Conservation (phyloP, 2,797 vertebrate species). For the Oryzias sinensis region DNA sequence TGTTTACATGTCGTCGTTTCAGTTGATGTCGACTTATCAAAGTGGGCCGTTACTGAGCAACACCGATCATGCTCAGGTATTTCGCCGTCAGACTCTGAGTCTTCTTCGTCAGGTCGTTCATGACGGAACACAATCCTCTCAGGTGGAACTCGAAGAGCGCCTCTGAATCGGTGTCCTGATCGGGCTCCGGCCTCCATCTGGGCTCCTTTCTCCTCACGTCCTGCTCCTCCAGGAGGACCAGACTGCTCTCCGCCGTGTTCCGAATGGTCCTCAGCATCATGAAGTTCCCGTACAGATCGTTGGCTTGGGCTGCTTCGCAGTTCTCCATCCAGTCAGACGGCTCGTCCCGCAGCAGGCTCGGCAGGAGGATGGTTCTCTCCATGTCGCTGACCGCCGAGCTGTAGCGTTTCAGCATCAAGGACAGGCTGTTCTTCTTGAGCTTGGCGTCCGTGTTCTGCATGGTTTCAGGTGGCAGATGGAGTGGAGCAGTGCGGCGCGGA, state of each 20-base stretch:
- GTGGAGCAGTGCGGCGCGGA: conserved; percentile 50
- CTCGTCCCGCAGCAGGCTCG: conserved; percentile 85
- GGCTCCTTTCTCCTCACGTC: conserved; percentile 32
- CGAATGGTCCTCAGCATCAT: conserved; percentile 84
- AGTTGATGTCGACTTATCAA: not conserved
- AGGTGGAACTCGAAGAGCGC: conserved; percentile 83
- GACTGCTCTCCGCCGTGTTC: conserved; percentile 77
- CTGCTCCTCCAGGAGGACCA: conserved; percentile 59
- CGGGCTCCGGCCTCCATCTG: conserved; percentile 15
- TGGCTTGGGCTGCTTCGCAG: not conserved
- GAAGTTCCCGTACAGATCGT: conserved; percentile 82
- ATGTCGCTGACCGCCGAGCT: conserved; percentile 78
- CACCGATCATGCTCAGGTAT: conserved; percentile 85
- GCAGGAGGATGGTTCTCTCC: conserved; percentile 89
- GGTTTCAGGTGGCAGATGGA: conserved; percentile 33
- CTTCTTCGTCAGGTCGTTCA: conserved; percentile 80
- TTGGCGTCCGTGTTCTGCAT: conserved; percentile 75
- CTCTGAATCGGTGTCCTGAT: conserved; percentile 73
- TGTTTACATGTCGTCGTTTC: conserved; percentile 3
- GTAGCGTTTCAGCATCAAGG: conserved; percentile 78
- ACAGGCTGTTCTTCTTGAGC: conserved; percentile 72
- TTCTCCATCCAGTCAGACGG: conserved; percentile 53
- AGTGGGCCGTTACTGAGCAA: conserved; percentile 38
- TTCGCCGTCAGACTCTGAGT: conserved; percentile 80
- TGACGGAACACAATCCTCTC: conserved; percentile 82